Conservation (phyloP, 2,888 invertebrate species). For the Mystacides longicornis region DNA sequence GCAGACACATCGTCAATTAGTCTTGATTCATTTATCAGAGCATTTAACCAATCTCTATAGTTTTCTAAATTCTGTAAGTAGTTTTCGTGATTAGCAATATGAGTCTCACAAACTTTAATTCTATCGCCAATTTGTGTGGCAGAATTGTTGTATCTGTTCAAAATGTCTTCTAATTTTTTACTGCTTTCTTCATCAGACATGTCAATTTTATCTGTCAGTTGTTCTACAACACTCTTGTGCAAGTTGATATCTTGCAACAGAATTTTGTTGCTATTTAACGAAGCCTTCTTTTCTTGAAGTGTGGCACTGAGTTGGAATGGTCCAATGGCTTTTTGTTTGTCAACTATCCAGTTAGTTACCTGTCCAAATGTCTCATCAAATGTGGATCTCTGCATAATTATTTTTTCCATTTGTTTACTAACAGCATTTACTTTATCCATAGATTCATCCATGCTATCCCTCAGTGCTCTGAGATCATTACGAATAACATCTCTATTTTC, state of each 20-base stretch:
- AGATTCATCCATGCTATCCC: constrained; percentile 77
- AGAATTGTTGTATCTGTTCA: constrained; percentile 63
- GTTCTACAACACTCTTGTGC: constrained; percentile 77
- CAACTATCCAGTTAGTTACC: constrained; percentile 79
- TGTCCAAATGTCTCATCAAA: constrained; percentile 89
- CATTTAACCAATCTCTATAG: constrained; percentile 73
- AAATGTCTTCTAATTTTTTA: constrained; percentile 64
- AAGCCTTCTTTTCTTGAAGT: constrained; percentile 81
- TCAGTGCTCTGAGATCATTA: constrained; percentile 68
- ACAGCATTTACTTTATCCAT: constrained; percentile 78
- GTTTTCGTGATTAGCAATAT: constrained; percentile 74
- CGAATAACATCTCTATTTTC: constrained; percentile 82
- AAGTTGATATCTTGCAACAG: constrained; percentile 79
- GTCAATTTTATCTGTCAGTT: constrained; percentile 73
- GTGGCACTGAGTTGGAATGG: constrained; percentile 68
- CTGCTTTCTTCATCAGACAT: constrained; percentile 75
- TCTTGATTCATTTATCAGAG: constrained; percentile 70
- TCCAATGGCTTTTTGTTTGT: constrained; percentile 66
- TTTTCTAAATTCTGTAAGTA: constrained; percentile 77
- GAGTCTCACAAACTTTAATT: constrained; percentile 58
- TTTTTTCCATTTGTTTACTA: constrained; percentile 81
- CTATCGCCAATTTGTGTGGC: constrained; percentile 60
- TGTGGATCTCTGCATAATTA: constrained; percentile 82
- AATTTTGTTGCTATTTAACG: constrained; percentile 71
- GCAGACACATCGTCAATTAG: constrained; percentile 71